Evolutionary conservation across 2,888 invertebrate genomes (phyloP).

Genomic region (Clusia tigrina): DNA sequence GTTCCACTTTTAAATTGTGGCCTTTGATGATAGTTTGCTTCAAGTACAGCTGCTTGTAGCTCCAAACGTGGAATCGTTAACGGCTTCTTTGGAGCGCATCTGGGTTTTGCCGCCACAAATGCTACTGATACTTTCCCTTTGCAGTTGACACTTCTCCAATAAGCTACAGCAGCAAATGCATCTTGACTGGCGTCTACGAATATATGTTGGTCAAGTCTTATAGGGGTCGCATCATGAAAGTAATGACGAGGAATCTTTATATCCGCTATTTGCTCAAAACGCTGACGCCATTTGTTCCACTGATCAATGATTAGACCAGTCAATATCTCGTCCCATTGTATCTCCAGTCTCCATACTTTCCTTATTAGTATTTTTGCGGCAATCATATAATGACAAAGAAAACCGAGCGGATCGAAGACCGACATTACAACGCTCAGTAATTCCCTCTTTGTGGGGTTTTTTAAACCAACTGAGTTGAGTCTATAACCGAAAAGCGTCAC

Average conservation of each 20-base stretch:
- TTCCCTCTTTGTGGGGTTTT: background rate
- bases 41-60: constrained; percentile 25
- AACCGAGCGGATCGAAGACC: constrained; percentile 15
- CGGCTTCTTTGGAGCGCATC: constrained; percentile 18
- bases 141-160: constrained; percentile 16
- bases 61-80: constrained; percentile 22
- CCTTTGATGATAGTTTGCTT: constrained; percentile 6
- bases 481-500: constrained; percentile 29
- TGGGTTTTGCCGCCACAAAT: constrained; percentile 26
- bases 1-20: background rate
- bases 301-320: background rate
- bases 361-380: constrained; percentile 14
- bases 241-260: constrained; percentile 12
- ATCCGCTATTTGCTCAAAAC: background rate
- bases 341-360: constrained; percentile 12
- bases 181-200: constrained; percentile 18
- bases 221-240: constrained; percentile 5
- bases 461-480: background rate
- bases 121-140: constrained; percentile 18
- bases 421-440: background rate
- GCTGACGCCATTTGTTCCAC: background rate
- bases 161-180: constrained; percentile 34
- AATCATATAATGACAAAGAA: constrained; percentile 13
- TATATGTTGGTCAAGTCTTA: constrained; percentile 4
- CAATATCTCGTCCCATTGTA: constrained; percentile 26